phyloP scores from a whole-genome alignment of 1,140 invertebrate genomes.

The Leptonema lineaticorne region DNA sequence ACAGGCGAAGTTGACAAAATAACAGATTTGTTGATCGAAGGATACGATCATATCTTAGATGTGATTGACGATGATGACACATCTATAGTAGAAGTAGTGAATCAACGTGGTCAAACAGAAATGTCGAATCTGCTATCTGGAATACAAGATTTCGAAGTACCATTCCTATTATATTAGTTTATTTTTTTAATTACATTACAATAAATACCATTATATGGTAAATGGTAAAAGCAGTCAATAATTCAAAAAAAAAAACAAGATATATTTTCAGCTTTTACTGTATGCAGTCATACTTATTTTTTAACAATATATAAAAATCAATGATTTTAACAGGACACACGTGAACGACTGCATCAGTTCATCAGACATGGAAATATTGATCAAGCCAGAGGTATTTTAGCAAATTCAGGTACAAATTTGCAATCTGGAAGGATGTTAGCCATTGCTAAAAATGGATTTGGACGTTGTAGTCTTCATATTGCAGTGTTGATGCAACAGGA shows the following conservation, averaged over 20 bases:
- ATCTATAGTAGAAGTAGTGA: constrained; percentile 67
- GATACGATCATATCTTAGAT: constrained; percentile 86
- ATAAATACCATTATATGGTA: no score
- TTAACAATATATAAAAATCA: no score
- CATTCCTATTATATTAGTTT: no score
- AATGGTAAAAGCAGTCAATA: no score
- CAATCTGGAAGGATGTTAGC: constrained; percentile 62
- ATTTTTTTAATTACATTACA: no score
- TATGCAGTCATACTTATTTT: no score
- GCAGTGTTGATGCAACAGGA: constrained; percentile 79
- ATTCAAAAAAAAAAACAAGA: no score
- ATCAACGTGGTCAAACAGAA: constrained; percentile 63
- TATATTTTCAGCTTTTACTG: no score
- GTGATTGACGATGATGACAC: constrained; percentile 67
- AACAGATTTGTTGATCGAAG: constrained; percentile 75
- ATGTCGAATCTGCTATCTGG: constrained; percentile 67
- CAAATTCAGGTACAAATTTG: constrained; percentile 51
- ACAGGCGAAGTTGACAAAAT: constrained; percentile 75
- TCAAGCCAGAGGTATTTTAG: constrained; percentile 62
- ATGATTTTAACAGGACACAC: constrained; percentile 66
- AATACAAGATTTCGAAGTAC: constrained; percentile 73
- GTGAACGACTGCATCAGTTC: constrained; percentile 74
- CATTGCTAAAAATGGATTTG: constrained; percentile 71
- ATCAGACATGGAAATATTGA: constrained; percentile 67
- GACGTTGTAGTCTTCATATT: constrained; percentile 74